Conservation (phyloP, 2,888 invertebrate species). For the Machimus rusticus region DNA sequence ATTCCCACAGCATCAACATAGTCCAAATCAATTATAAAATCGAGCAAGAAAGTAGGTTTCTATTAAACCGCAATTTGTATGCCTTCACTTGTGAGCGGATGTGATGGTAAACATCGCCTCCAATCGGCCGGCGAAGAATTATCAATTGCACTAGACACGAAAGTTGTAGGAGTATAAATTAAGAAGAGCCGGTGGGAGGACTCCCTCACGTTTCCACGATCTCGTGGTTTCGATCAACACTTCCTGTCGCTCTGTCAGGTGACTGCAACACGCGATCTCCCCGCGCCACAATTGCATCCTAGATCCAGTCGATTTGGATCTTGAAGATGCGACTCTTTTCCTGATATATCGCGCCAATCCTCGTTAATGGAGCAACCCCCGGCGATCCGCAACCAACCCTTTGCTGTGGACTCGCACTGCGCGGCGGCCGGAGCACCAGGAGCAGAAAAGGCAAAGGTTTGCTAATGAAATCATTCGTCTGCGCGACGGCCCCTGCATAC, state of each 20-base stretch:
- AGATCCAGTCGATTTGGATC: background rate
- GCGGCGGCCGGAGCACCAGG: background rate
- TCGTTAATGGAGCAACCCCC: conserved; percentile 1
- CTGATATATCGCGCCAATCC: background rate
- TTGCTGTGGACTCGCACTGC: background rate
- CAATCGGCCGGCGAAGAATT: background rate
- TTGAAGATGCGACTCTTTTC: background rate
- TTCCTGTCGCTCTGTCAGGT: conserved; percentile 29
- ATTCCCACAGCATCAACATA: background rate
- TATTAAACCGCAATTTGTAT: background rate
- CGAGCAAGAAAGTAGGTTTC: background rate
- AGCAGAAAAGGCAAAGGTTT: conserved; percentile 10
- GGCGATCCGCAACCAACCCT: background rate
- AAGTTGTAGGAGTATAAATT: conserved; percentile 23
- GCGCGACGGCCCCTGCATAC: conserved; percentile 35
- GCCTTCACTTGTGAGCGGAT: background rate
- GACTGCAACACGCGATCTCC: background rate
- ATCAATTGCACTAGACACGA: conserved; percentile 22
- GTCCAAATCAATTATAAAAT: background rate
- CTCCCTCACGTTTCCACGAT: conserved; percentile 33
- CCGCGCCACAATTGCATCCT: background rate
- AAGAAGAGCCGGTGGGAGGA: conserved; percentile 18
- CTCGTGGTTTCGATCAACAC: conserved; percentile 26
- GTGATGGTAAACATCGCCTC: background rate
- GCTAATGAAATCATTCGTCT: conserved; percentile 39